Base-by-base conservation (phyloP, 2,797 vertebrate species). In the Babyrousa celebensis region DNA sequence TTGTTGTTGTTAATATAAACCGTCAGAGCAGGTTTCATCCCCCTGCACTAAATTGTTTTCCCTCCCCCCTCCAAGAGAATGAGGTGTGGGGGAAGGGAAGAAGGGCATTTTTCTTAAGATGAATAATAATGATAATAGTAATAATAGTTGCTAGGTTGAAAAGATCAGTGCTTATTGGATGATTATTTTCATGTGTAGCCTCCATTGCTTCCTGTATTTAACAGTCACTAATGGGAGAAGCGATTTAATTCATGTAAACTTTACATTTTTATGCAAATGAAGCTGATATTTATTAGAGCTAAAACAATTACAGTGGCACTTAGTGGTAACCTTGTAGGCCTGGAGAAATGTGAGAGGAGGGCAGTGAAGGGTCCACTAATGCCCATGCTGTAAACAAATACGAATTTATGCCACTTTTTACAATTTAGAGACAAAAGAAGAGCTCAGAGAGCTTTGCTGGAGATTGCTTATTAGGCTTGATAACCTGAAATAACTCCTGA, bases 221-320 rank as follows among this genome's bases (percentile, higher is more conserved):
- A 98, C 96, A 98, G 91, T 98, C 94, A 94, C 97, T 98, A 98
- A 98, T 97, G 98, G 97, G 80, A 98, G 97, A 98, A 98, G 93
- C 21, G 52, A 97, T 98, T 98, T 99, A 98, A 99, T 99, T 99
- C 98, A 98, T 98, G 98, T 98, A 98, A 99, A 98, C 98, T 98
- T 98, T 98, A 98, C 98, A 98, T 99, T 98, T 99, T 98, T 98
- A 99, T 99, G 99, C 98, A 98, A 98, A 99, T 98, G 96, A 98
- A 98, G 97, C 98, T 98, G 97, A 96, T 98, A 98, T 98, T 98
- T 99, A 98, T 99, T 98, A 98, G 98, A 96, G 97, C 98, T 98
- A 95, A 98, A 98, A 98, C 98, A 98, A 98, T 98, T 98, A 98
- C 97, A 96, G 97, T 98, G 98, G 97, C 96, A 97, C 97, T 98